phyloP scores from a whole-genome alignment of 2,113 vertebrate genomes.

The Petrocephalus zakoni region DNA sequence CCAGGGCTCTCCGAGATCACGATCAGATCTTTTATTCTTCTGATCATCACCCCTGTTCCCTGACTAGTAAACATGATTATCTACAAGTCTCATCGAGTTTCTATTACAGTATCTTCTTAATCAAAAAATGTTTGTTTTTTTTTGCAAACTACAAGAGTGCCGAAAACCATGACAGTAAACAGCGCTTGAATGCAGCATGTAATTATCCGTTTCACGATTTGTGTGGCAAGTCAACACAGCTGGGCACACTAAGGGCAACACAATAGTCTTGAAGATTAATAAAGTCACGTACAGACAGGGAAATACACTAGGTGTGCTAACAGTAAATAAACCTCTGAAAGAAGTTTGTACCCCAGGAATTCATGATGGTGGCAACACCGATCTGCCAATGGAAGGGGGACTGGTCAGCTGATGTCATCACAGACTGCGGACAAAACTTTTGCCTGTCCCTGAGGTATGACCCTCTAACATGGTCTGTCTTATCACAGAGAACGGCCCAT shows the following conservation, averaged over 20 bases:
- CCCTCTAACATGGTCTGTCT: neutral
- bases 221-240: slow-evolving; percentile 13
- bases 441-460: slow-evolving; percentile 3
- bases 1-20: neutral
- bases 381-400: neutral
- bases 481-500: slow-evolving; percentile 15
- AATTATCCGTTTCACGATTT: slow-evolving; percentile 34
- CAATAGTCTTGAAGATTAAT: slow-evolving; percentile 16
- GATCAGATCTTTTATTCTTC: neutral
- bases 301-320: slow-evolving; percentile 2
- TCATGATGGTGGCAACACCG: neutral
- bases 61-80: slow-evolving; percentile 11
- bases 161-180: slow-evolving; percentile 26
- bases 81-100: slow-evolving; percentile 8
- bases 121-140: slow-evolving; percentile 21
- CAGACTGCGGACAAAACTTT: neutral
- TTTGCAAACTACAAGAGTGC: slow-evolving; percentile 19
- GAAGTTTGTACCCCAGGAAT: slow-evolving; percentile 16
- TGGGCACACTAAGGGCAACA: slow-evolving; percentile 10
- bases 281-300: slow-evolving; percentile 42
- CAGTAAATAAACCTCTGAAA: slow-evolving; percentile 12
- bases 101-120: slow-evolving; percentile 13
- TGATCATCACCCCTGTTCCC: neutral
- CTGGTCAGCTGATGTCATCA: neutral
- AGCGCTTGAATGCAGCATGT: slow-evolving; percentile 24